Evolutionary conservation across 2,113 vertebrate genomes (phyloP).

Genomic region (Paramormyrops kingsleyae): DNA sequence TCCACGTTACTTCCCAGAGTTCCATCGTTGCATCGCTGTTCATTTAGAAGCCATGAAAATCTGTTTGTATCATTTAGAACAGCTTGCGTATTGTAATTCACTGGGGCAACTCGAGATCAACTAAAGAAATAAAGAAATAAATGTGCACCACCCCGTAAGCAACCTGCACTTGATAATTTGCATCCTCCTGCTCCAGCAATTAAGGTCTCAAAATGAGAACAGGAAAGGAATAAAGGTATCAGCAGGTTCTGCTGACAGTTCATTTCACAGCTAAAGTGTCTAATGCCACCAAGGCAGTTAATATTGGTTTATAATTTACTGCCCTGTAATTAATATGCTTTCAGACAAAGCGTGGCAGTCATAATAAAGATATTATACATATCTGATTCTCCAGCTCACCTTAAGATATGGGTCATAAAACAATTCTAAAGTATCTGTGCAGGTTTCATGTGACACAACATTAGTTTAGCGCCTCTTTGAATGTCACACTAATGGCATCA

Average conservation of each 20-base stretch:
- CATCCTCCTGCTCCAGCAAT: background rate
- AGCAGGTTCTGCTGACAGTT: slow-evolving; percentile 10
- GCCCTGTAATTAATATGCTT: slow-evolving; percentile 30
- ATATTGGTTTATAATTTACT: slow-evolving; percentile 45
- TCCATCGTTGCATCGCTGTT: background rate
- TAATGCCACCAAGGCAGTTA: slow-evolving; percentile 31
- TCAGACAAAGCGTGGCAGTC: slow-evolving; percentile 18
- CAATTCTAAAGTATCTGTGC: slow-evolving; percentile 3
- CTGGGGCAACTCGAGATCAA: background rate
- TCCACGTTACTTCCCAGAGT: background rate
- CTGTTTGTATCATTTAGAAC: background rate
- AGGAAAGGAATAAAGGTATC: background rate
- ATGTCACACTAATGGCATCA: slow-evolving; percentile 22
- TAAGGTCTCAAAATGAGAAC: background rate
- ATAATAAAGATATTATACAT: slow-evolving; percentile 26
- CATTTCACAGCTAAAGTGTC: slow-evolving; percentile 43
- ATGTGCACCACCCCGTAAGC: background rate
- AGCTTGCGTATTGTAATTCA: background rate
- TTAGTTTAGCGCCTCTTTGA: slow-evolving; percentile 19
- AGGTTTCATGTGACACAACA: slow-evolving; percentile 21
- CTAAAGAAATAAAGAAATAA: background rate
- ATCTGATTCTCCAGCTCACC: slow-evolving; percentile 13
- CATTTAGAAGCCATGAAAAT: background rate
- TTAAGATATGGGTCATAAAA: slow-evolving; percentile 17
- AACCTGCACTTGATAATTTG: background rate